phyloP scores from a whole-genome alignment of 2,797 vertebrate genomes.

The Tragopan temminckii region DNA sequence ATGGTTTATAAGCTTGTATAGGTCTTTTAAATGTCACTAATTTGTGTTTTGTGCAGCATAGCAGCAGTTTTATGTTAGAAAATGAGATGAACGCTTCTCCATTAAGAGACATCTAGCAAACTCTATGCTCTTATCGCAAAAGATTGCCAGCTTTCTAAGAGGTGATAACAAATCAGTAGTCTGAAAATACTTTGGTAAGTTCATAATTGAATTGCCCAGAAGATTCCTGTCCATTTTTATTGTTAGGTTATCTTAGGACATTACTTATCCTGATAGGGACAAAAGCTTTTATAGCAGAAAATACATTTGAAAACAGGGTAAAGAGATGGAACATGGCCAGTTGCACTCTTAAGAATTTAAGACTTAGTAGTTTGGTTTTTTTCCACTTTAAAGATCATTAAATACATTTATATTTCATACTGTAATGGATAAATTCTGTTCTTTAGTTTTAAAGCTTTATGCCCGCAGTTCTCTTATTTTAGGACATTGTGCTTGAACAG shows the following conservation, averaged over 20 bases:
- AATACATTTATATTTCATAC: neutral
- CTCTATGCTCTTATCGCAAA: neutral
- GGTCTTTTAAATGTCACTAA: neutral
- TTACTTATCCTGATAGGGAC: neutral
- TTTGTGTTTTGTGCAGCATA: neutral
- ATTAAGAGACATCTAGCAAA: neutral
- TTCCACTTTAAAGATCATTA: neutral
- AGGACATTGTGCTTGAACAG: neutral
- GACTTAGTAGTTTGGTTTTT: neutral
- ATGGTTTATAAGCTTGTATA: neutral
- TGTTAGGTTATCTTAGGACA: neutral
- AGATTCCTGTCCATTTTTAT: neutral
- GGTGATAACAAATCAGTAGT: neutral
- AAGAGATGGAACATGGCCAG: neutral
- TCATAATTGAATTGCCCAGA: slow-evolving; percentile 8
- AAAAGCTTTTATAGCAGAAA: slow-evolving; percentile 25
- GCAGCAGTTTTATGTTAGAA: neutral
- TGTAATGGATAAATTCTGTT: neutral
- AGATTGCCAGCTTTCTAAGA: neutral
- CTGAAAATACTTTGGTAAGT: neutral
- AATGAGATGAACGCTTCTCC: neutral
- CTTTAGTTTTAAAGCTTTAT: neutral
- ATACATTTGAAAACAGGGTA: neutral
- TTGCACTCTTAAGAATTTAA: slow-evolving; percentile 12
- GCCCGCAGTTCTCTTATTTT: neutral